These are phyloP conservation scores for Leptinotarsa texana DNA, from an alignment of 1,140 invertebrate species.

Conservation along the genomic window DNA sequence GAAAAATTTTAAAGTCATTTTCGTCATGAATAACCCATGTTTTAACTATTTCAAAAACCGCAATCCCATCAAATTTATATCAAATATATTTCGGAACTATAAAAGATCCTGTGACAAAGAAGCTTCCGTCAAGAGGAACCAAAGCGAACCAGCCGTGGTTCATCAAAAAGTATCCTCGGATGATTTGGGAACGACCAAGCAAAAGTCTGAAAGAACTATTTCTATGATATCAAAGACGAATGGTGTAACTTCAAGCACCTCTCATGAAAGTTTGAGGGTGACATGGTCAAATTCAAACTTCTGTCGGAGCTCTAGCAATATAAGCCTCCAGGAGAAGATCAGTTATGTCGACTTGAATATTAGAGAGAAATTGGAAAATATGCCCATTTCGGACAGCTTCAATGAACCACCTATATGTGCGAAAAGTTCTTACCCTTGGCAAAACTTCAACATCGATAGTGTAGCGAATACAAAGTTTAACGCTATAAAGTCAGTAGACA, in stretches of 20 bases:
- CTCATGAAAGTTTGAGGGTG: conserved; percentile 15
- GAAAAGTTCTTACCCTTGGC: conserved; percentile 13
- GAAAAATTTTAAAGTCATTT: conserved; percentile 6
- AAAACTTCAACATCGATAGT: conserved; percentile 14
- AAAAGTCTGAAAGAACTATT: conserved; percentile 9
- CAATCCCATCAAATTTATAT: conserved; percentile 19
- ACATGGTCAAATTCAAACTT: conserved; percentile 19
- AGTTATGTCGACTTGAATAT: background rate
- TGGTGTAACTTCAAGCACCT: background rate
- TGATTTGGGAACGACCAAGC: background rate
- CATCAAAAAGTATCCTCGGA: background rate
- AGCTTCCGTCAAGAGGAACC: conserved; percentile 15
- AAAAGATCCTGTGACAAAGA: conserved; percentile 9
- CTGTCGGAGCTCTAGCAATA: background rate
- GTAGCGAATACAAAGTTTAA: background rate
- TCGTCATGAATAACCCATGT: conserved; percentile 18
- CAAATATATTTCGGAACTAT: conserved; percentile 18
- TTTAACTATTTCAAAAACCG: conserved; percentile 16
- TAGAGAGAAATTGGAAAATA: conserved; percentile 7
- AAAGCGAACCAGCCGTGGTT: conserved; percentile 11
- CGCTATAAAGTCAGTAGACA: conserved; percentile 11
- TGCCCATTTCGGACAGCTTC: background rate
- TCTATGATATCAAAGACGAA: background rate
- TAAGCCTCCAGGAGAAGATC: conserved; percentile 8
- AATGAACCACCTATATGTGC: conserved; percentile 3